A percentile compares a stretch with the other conserved stretches of the same genome.
Conservation (phyloP, 2,797 vertebrate genomes). For the Babyrousa celebensis region DNA sequence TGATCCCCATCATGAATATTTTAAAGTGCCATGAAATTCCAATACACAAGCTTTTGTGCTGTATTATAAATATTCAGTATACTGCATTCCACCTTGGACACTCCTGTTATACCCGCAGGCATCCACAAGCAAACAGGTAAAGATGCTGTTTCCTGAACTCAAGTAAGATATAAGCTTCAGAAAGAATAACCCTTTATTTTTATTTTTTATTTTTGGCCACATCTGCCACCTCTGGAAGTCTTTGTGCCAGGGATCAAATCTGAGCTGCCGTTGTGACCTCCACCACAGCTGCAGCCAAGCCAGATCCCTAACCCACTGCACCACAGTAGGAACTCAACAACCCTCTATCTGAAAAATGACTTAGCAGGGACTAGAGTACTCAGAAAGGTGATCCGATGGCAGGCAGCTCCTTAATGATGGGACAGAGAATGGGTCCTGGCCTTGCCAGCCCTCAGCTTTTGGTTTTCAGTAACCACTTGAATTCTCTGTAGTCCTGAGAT, state of each 20-base stretch:
- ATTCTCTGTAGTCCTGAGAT: slow-evolving; percentile 34
- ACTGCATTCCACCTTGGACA: fast-evolving
- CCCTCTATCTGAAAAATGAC: not conserved
- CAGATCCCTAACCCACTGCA: too few species aligned
- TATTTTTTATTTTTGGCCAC: too few species aligned
- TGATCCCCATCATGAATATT: not conserved
- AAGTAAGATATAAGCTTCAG: not conserved
- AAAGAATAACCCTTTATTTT: not conserved
- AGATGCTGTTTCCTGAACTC: not conserved
- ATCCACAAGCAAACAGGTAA: not conserved
- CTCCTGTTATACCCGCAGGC: not conserved
- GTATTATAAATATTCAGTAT: not conserved
- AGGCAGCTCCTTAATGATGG: not conserved
- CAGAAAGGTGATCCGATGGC: too few species aligned
- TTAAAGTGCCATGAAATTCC: not conserved
- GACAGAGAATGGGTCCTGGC: too few species aligned
- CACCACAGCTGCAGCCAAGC: too few species aligned
- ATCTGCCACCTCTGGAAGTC: too few species aligned
- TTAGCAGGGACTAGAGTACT: not conserved
- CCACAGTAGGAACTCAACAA: not conserved
- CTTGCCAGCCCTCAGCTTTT: not conserved
- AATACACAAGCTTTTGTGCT: not conserved
- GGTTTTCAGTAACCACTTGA: not conserved
- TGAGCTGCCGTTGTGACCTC: too few species aligned
- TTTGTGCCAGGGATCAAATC: too few species aligned